Conservation (phyloP, 2,113 vertebrate species). For the Toxostoma redivivum region DNA sequence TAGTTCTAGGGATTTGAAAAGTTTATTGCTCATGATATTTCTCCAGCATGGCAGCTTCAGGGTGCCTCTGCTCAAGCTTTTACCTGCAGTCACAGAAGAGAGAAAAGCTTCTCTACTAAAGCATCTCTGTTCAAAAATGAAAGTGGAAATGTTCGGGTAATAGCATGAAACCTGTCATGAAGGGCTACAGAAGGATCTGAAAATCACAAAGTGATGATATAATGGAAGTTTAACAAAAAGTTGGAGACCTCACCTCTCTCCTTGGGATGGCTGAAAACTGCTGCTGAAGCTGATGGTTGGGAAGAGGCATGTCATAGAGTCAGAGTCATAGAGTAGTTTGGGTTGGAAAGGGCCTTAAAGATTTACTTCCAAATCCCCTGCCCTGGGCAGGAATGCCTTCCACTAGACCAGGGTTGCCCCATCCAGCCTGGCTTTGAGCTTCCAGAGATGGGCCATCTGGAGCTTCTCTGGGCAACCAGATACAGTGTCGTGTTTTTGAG, state of each 20-base stretch:
- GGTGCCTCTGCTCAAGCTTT: background rate
- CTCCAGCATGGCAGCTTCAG: background rate
- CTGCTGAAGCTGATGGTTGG: background rate
- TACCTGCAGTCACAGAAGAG: background rate
- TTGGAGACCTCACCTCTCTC: rapidly evolving
- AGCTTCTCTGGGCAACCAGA: background rate
- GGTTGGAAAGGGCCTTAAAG: background rate
- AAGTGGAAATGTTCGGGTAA: background rate
- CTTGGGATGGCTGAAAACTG: background rate
- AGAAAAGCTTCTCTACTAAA: background rate
- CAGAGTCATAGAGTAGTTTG: background rate
- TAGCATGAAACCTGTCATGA: background rate
- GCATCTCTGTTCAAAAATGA: background rate
- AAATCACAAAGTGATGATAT: background rate
- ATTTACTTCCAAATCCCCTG: background rate
- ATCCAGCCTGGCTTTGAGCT: background rate
- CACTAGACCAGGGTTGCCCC: background rate
- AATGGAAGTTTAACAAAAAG: background rate
- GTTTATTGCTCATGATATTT: background rate
- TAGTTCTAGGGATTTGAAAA: background rate
- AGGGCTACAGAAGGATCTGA: background rate
- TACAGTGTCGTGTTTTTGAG: background rate
- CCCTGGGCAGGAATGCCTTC: background rate
- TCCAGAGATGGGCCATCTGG: background rate
- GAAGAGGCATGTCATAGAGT: background rate